These are phyloP conservation scores for Hybos culiciformis DNA, from an alignment of 2,888 invertebrate genomes.

Conservation along the genomic window DNA sequence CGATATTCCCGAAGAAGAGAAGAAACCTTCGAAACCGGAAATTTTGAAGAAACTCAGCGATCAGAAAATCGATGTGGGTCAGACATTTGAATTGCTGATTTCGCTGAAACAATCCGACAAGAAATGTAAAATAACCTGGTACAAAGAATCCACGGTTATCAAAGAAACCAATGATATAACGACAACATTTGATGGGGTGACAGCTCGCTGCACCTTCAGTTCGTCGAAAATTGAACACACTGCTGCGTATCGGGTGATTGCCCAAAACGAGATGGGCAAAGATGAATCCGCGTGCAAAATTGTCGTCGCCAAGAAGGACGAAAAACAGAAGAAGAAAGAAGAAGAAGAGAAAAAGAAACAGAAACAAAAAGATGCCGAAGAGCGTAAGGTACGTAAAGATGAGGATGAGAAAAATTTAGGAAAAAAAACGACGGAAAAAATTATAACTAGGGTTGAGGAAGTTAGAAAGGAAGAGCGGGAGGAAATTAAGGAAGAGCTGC, in stretches of 20 bases:
- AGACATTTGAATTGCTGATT: constrained; percentile 64
- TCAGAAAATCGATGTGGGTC: constrained; percentile 54
- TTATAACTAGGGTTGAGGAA: constrained; percentile 6
- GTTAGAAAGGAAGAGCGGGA: constrained; percentile 4
- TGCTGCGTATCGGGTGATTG: constrained; percentile 71
- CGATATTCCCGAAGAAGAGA: constrained; percentile 63
- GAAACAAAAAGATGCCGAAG: constrained; percentile 37
- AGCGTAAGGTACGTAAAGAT: constrained; percentile 38
- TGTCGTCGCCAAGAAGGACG: constrained; percentile 50
- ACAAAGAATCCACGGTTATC: constrained; percentile 64
- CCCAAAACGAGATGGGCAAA: constrained; percentile 82
- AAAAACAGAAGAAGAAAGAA: constrained; percentile 42
- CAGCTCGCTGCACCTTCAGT: constrained; percentile 63
- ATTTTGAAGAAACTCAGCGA: constrained; percentile 63
- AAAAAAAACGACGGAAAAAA: constrained; percentile 5
- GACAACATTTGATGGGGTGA: constrained; percentile 72
- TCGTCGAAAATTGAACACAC: constrained; percentile 61
- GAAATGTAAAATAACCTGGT: constrained; percentile 72
- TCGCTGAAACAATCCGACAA: constrained; percentile 62
- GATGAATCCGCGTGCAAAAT: constrained; percentile 78
- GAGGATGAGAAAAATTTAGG: constrained; percentile 5
- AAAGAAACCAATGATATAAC: constrained; percentile 63
- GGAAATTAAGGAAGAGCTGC: constrained; percentile 6
- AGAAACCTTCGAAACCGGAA: constrained; percentile 67
- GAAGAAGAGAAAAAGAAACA: constrained; percentile 35